phyloP scores from a whole-genome alignment of 2,888 invertebrate species.

The Lymantria dispar region DNA sequence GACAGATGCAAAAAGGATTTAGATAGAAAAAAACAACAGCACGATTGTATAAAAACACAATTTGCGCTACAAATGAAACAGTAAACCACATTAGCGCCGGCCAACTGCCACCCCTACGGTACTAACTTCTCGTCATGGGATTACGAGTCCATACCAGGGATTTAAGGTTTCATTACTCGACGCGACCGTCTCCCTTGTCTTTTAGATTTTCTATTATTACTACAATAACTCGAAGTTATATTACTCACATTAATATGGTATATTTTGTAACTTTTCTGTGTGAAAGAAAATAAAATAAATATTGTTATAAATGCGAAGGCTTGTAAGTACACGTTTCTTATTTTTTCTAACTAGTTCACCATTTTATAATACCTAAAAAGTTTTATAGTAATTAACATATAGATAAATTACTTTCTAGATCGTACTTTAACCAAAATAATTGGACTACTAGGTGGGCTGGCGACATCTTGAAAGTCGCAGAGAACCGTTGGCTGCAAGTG shows the following conservation, averaged over 20 bases:
- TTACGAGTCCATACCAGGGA: slow-evolving; percentile 80
- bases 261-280: too few species aligned
- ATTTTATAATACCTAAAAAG: too few species aligned
- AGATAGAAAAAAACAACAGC: slow-evolving; percentile 60
- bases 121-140: slow-evolving; percentile 75
- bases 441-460: too few species aligned
- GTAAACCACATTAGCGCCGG: slow-evolving; percentile 78
- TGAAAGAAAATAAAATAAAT: too few species aligned
- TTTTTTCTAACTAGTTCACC: too few species aligned
- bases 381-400: too few species aligned
- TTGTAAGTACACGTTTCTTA: too few species aligned
- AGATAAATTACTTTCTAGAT: too few species aligned
- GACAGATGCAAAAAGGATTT: slow-evolving; percentile 51
- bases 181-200: slow-evolving; percentile 42
- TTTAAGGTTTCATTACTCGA: slow-evolving; percentile 81
- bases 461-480: too few species aligned
- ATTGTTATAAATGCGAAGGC: too few species aligned
- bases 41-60: slow-evolving; percentile 69
- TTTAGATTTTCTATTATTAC: slow-evolving; percentile 29
- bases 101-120: slow-evolving; percentile 71
- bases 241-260: neutral
- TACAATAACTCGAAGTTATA: slow-evolving; percentile 22
- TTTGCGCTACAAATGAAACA: slow-evolving; percentile 74
- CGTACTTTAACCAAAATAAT: too few species aligned
- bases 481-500: too few species aligned